A percentile compares a stretch with the other conserved stretches of the same genome.
phyloP scores from a whole-genome alignment of 2,113 vertebrate species.

The Muntiacus muntjak region DNA sequence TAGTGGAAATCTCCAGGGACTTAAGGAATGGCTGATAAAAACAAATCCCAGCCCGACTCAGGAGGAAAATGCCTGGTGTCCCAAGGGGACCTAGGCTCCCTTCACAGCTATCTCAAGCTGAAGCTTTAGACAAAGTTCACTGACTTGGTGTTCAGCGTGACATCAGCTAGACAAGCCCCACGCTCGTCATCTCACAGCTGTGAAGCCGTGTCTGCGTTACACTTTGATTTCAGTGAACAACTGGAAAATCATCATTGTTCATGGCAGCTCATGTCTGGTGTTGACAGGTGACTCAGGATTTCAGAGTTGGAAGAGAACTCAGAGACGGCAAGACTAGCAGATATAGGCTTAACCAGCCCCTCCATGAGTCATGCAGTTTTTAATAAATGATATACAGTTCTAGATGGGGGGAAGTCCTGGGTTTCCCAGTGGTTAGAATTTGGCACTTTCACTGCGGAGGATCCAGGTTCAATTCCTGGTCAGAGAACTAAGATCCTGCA shows the following conservation, averaged over 20 bases:
- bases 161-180: neutral
- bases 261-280: neutral
- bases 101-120: neutral
- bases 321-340: neutral
- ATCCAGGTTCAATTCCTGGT: neutral
- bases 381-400: neutral
- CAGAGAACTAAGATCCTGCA: neutral
- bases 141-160: neutral
- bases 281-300: neutral
- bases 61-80: neutral
- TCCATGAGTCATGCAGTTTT: neutral
- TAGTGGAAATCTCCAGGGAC: too few relatives aligned
- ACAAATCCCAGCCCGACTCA: neutral
- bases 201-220: fast-evolving
- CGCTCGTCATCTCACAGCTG: neutral
- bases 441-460: fast-evolving
- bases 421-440: neutral
- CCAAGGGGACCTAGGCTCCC: fast-evolving
- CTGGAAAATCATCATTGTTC: neutral
- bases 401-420: neutral
- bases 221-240: neutral
- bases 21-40: neutral
- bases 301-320: neutral
- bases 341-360: fast-evolving
- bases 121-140: neutral